Base-by-base conservation (phyloP, 2,888 invertebrate species). In the Seladonia tumulorum region DNA sequence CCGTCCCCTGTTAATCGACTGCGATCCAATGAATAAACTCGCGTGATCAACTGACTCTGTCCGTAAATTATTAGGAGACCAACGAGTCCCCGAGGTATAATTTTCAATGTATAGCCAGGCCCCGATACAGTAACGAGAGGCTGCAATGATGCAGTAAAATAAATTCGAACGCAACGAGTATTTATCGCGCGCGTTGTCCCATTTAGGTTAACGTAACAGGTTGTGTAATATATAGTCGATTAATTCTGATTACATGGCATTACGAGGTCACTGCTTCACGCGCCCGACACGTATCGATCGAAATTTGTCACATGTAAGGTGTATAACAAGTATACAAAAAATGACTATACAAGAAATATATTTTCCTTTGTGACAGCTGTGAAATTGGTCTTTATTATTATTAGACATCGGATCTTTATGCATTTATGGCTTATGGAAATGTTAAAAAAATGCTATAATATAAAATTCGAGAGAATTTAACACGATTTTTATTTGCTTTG, bases 171-270 rank as follows among this genome's bases (percentile, higher is more conserved):
- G 71, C 49, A 53, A 35, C 12, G 60, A 12, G 53, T 76, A 87
- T 86, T 87, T 86, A 83, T 81, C 47, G 63, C n/a, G 8, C 35
- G 12, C 53, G 60, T 71, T 74, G 53, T 14, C 57, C 60, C 75
- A 82, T 86, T 83, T 78, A 22, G 75, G 82, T 76, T 83, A 77
- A 77, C 73, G 76, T 74, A 77, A 79, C 82, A 80, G 81, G 71
- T 81, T 79, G 53, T 68, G 49, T 70, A 76, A 83, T 79, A 25
- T 86, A 66, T 63, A 49, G 78, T 14, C 81, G 80, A 87, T 87
- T 86, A 83, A 87, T 87, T 82, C 29, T 76, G 82, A 81, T 80
- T 68, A 78, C 79, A 74, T 14, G 57, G 18, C 66, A 77, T 72
- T 75, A 63, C 42, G 29, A 49, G 14, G 71, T n/a, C 35, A 25